Evolutionary conservation across 2,888 invertebrate species (phyloP).

Genomic region (Torymus auratus): DNA sequence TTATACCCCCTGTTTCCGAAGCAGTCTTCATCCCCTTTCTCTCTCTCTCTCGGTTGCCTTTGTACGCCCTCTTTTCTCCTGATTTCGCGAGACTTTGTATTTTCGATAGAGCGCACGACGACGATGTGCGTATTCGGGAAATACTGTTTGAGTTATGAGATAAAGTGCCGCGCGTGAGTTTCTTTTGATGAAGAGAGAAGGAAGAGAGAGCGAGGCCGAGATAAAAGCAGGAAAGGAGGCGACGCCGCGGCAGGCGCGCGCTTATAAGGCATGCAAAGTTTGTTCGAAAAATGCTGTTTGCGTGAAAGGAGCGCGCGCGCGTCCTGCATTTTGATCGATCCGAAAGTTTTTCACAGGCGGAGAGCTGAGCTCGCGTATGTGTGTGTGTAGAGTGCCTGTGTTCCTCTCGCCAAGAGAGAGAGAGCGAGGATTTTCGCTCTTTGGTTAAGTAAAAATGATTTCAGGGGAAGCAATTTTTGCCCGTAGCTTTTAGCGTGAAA

Average conservation of each 20-base stretch:
- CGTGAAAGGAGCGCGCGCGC: not conserved
- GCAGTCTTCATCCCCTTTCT: not conserved
- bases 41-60: not conserved
- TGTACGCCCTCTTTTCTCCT: not conserved
- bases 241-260: no score
- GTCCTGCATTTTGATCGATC: no score
- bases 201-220: not conserved
- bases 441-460: no score
- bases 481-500: no score
- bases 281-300: conserved; percentile 5
- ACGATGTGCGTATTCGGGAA: not conserved
- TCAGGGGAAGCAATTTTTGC: no score
- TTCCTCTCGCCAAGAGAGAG: no score
- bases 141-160: conserved; percentile 23
- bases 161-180: not conserved
- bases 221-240: no score
- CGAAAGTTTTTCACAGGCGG: no score
- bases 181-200: not conserved
- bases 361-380: no score
- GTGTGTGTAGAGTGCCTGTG: no score
- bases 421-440: no score
- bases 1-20: not conserved
- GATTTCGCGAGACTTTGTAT: conserved; percentile 34
- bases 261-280: no score
- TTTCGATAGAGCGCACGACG: not conserved